Evolutionary conservation across 2,888 invertebrate species (phyloP), one percentile per base, ranked within the genome.

Genomic region (Standfussiana lucernea): DNA sequence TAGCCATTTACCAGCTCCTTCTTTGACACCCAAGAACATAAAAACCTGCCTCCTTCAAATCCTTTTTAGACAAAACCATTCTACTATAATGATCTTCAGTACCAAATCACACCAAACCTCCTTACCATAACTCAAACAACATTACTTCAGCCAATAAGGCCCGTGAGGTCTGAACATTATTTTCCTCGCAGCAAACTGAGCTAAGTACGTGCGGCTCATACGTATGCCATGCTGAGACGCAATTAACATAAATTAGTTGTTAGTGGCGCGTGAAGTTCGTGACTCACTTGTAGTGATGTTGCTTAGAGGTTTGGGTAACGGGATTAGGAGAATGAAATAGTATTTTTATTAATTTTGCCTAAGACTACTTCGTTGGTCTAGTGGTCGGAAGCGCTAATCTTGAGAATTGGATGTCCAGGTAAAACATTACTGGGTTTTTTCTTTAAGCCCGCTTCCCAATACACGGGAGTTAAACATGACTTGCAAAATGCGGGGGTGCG

Each of bases 191-290:
- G 90, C 82, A 91, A 93, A 94, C 93, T 91, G 88, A 89, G 90
- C 89, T 91, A 89, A 89, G 90, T 92, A 95, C 95, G 95, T 96
- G 95, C 92, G 90, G 86, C 90, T 91, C 94, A 95, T 95, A 95
- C 92, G 93, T 93, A 95, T 93, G 90, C 89, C 88, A 89, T 90
- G 92, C 91, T 89, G 91, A 88, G 89, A 88, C 90, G 84, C 89
- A 92, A 96, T 96, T 95, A 94, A 90, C 96, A 96, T 96, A 95
- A 94, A 96, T 96, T 95, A 96, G 94, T 95, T 92, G 91, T 94
- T 93, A 94, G 94, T 94, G 94, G 93, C 93, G 95, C 96, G 95
- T 96, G 96, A 95, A 95, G 93, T 93, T 94, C 94, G 95, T 96
- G 96, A 96, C 92, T 95, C 94, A 95, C 75, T 65, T 75, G 21